Percentiles rank a stretch among this genome's conserved stretches.
Conservation (phyloP, 2,888 invertebrate species). For the Artemia sp. region DNA sequence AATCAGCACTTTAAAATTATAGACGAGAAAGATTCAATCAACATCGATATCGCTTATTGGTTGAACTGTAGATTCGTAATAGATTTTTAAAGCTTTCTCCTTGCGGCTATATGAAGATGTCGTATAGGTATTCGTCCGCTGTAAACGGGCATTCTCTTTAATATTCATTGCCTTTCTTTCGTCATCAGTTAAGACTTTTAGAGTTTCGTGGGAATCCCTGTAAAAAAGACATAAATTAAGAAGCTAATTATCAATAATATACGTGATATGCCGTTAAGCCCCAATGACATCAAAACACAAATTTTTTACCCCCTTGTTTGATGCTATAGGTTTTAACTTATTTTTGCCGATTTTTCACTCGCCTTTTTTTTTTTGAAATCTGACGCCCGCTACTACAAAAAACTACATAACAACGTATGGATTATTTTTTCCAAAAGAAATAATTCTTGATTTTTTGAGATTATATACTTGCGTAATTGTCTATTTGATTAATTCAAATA, state of each 20-base stretch:
- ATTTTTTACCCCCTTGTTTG: too few species aligned
- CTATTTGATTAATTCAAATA: too few species aligned
- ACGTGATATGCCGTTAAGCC: not conserved
- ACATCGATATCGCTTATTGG: slow-evolving; percentile 23
- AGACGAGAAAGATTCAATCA: slow-evolving; percentile 21
- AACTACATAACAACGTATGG: too few species aligned
- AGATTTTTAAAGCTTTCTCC: slow-evolving; percentile 54
- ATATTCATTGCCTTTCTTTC: slow-evolving; percentile 44
- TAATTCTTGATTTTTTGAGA: too few species aligned
- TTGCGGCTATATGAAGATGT: slow-evolving; percentile 43
- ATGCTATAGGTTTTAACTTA: not conserved
- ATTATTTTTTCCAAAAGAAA: too few species aligned
- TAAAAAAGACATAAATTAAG: slow-evolving; percentile 5
- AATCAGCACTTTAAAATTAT: too few species aligned
- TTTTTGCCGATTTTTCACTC: not conserved
- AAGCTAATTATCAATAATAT: slow-evolving; percentile 1
- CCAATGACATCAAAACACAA: too few species aligned
- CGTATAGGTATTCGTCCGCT: slow-evolving; percentile 29
- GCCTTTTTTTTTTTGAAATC: slow-evolving; percentile 6
- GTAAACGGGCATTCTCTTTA: slow-evolving; percentile 39
- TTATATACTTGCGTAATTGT: too few species aligned
- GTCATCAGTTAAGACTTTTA: slow-evolving; percentile 42
- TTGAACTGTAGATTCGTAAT: slow-evolving; percentile 39
- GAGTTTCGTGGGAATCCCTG: slow-evolving; percentile 40
- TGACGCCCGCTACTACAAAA: not conserved